Conservation (phyloP, 2,113 vertebrate genomes). For the Pterocles orientalis region DNA sequence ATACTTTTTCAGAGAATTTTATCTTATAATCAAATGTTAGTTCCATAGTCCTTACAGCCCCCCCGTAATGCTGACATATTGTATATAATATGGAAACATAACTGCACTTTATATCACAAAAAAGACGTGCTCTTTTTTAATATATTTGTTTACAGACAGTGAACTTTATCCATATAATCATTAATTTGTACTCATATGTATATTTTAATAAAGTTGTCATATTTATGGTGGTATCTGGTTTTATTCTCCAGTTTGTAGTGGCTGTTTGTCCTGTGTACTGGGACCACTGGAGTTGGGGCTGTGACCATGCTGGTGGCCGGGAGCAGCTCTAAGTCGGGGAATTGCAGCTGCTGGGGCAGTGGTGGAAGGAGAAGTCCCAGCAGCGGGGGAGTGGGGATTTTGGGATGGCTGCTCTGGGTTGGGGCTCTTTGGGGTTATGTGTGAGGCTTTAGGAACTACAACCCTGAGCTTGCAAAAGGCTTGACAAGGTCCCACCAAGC, state of each 20-base stretch:
- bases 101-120: constrained; percentile 69
- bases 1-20: not conserved
- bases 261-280: not conserved
- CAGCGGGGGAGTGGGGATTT: not conserved
- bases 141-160: constrained; percentile 72
- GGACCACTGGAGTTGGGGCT: not conserved
- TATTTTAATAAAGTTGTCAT: constrained; percentile 80
- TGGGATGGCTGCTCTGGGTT: not conserved
- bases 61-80: constrained; percentile 3
- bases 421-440: not conserved
- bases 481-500: not conserved
- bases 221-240: constrained; percentile 72
- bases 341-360: not conserved
- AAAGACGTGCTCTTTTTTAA: constrained; percentile 52
- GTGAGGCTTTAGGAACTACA: not conserved
- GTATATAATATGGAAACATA: constrained; percentile 69
- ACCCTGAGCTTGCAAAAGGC: not conserved
- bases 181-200: constrained; percentile 63
- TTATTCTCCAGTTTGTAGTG: constrained; percentile 13
- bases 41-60: not conserved
- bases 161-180: constrained; percentile 63
- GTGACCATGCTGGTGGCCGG: not conserved
- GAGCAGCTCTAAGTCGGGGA: not conserved
- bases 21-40: constrained; percentile 13
- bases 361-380: not conserved